Base-by-base conservation (phyloP, 2,113 vertebrate species). In the Oncorhynchus keta region DNA sequence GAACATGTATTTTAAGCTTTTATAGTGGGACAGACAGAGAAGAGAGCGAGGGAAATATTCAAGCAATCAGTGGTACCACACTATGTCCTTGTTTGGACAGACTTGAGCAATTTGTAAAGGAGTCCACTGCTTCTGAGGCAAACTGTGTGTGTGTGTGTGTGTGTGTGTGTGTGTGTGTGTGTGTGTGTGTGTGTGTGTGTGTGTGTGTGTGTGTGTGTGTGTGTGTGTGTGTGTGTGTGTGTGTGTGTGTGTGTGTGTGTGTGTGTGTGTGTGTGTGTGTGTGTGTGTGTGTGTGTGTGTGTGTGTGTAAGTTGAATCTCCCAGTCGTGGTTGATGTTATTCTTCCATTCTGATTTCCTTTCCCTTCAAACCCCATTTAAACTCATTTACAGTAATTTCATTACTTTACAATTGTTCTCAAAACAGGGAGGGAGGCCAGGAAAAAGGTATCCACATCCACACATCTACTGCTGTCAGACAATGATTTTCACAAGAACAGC, bases 21-120 rank as follows among this genome's bases (percentile, higher is more conserved):
- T 18, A 26, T 80, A 79, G 68, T 11, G 64, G 62, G 68, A 61
- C 70, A 59, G 74, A 49, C 71, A 6, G 69, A 67, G 61, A 75
- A 6, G 69, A 67, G 61, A 75, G 39, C 7, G 74, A 66, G 61
- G 71, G 55, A 55, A 90, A 91, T 91, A 81, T 85, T 68, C 30
- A 68, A 66, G 64, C 24, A 66, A 68, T 70, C 20, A 70, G 18
- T n/a, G 68, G 18, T 30, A 45, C 79, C 81, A 92, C 91, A 92
- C 88, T 93, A 92, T 91, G 93, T 92, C 92, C 89, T 85, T 93
- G 90, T 93, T 93, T 93, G 83, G 87, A 88, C 90, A 88, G 92
- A 93, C 88, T 84, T 70, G 88, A 93, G 82, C 62, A 89, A 61
- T 88, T 92, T 84, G 71, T 88, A 91, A 81, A 91, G 81, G 89